Evolutionary conservation across 2,797 vertebrate genomes (phyloP).

Genomic region (Alfaro cultratus): DNA sequence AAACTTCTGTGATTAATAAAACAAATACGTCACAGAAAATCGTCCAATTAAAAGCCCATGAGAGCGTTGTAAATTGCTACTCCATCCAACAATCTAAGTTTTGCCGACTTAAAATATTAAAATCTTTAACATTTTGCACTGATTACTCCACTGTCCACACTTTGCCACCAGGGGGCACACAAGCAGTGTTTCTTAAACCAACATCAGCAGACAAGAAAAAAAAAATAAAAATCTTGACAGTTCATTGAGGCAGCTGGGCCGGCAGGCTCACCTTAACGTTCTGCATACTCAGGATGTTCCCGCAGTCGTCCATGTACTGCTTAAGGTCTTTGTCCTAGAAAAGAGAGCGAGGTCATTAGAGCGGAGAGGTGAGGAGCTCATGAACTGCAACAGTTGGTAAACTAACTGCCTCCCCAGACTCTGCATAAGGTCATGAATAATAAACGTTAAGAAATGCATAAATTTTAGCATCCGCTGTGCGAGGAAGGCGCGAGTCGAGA

Average conservation of each 20-base stretch:
- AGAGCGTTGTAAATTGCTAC: background rate
- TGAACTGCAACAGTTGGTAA: constrained; percentile 29
- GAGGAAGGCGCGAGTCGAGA: constrained; percentile 30
- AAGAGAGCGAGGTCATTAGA: constrained; percentile 9
- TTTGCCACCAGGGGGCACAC: constrained; percentile 68
- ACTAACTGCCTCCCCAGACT: background rate
- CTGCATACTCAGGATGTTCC: constrained; percentile 97
- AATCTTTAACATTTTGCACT: background rate
- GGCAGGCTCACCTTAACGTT: constrained; percentile 90
- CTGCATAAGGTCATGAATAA: constrained; percentile 51
- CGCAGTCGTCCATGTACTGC: constrained; percentile 97
- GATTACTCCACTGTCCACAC: background rate
- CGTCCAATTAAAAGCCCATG: background rate
- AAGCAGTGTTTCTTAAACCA: constrained; percentile 23
- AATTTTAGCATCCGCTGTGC: constrained; percentile 30
- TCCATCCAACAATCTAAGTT: background rate
- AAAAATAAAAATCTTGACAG: constrained; percentile 19
- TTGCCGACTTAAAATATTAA: background rate
- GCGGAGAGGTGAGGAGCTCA: constrained; percentile 13
- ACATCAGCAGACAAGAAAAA: constrained; percentile 11
- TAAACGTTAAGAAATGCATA: constrained; percentile 40
- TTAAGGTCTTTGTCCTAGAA: constrained; percentile 94
- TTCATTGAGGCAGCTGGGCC: constrained; percentile 41
- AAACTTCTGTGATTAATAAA: background rate
- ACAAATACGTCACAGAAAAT: background rate